Evolutionary conservation across 92 coral and sea anemone genomes (phyloP).

Genomic region (Phenganax stokvisi): DNA sequence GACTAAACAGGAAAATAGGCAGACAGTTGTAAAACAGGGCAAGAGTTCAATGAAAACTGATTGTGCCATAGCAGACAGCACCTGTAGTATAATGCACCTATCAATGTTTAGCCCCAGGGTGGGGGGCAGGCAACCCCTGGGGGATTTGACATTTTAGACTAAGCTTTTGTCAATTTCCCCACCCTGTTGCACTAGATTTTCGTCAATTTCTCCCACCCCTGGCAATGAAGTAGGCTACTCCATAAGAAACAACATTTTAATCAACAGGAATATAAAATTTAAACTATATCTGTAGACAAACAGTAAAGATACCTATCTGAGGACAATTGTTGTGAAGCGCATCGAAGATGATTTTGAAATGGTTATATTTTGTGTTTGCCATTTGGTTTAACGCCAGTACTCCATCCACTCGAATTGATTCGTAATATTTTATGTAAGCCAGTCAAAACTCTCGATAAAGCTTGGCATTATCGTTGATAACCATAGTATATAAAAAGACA

Average conservation of each 20-base stretch:
- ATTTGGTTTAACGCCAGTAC: neutral
- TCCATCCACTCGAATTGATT: neutral
- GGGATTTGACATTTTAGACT: conserved; percentile 20
- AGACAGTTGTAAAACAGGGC: conserved; percentile 38
- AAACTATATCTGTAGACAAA: neutral
- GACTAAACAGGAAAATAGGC: conserved; percentile 43
- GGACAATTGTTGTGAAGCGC: neutral
- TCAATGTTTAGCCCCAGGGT: neutral
- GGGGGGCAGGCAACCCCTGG: conserved; percentile 27
- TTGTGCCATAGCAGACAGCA: conserved; percentile 32
- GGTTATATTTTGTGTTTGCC: no score
- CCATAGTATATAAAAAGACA: no score
- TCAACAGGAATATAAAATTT: conserved; percentile 13
- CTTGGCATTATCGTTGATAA: no score
- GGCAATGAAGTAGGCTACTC: neutral
- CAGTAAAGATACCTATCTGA: neutral
- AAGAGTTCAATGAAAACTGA: conserved; percentile 8
- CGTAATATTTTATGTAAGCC: neutral
- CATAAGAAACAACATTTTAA: conserved; percentile 27
- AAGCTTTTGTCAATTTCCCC: neutral
- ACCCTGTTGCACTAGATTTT: neutral
- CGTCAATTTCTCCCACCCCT: conserved; percentile 11
- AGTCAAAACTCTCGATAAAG: no score
- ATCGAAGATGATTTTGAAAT: no score
- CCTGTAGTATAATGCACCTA: conserved; percentile 14